Evolutionary conservation across 1,140 invertebrate species (phyloP), one percentile per base, ranked within the genome.

Genomic region (Drosophila punjabiensis): DNA sequence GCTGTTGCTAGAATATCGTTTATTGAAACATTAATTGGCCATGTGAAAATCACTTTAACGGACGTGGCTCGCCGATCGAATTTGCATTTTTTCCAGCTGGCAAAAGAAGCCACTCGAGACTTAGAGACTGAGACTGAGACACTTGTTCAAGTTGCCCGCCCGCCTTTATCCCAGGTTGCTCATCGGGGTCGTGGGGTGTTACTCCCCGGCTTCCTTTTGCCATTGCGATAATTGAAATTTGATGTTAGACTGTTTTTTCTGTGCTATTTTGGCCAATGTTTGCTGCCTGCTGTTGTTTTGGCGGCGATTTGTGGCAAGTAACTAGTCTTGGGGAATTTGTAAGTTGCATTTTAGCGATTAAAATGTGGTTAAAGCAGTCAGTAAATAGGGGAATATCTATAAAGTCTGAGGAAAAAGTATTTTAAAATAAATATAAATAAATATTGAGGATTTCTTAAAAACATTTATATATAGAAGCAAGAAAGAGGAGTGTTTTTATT

Each of bases 1-100:
- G 85, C 47, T 73, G 61, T 48, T 55, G 74, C 79, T 69, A 74
- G 86, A 86, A 89, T 86, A 89, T 76, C 85, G 86, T 89, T 90
- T 89, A 89, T 89, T 89, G 85, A 90, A 90, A 89, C 86, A 89
- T 89, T 90, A 86, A 89, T 89, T 90, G 85, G 79, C 76, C 86
- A 90, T 90, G 86, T 90, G 86, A 90, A 86, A 90, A 86, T 85
- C 82, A 76, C 56, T 80, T 76, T 52, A 58, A 39, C 41, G 47
- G 58, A 43, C 53, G 59, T 45, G 61, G 43, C 53, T 33, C 41
- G 56, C 53, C 53, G 32, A 65, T 33, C 58, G 55, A 73, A 86
- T 82, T 79, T 84, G 69, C 53, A 74, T 76, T 70, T 88, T 80
- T 59, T 59, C 13, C 53, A 13, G 56, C 53, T 69, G 53, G 68